These are phyloP conservation scores for Ceraclea dissimilis DNA, from an alignment of 2,888 invertebrate species.

Conservation along the genomic window DNA sequence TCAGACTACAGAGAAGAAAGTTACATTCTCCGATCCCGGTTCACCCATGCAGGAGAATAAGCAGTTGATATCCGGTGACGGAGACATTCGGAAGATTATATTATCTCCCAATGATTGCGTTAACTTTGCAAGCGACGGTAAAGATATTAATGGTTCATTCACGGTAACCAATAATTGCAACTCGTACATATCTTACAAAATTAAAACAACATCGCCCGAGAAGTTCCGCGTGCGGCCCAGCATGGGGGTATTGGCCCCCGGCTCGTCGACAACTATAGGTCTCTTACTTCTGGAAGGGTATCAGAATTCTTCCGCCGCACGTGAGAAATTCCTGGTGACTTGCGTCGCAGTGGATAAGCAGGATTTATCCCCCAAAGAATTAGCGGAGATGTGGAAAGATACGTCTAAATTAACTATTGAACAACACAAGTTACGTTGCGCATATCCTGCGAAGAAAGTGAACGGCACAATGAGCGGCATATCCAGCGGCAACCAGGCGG, in stretches of 20 bases:
- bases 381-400: constrained; percentile 68
- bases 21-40: constrained; percentile 28
- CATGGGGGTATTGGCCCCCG: constrained; percentile 64
- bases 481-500: background rate
- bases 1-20: constrained; percentile 43
- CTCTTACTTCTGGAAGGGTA: constrained; percentile 72
- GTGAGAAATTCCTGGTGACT: constrained; percentile 87
- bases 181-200: constrained; percentile 52
- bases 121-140: constrained; percentile 57
- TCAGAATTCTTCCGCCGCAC: constrained; percentile 56
- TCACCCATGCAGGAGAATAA: constrained; percentile 35
- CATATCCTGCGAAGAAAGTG: constrained; percentile 41
- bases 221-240: constrained; percentile 91
- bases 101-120: constrained; percentile 64
- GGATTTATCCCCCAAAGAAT: constrained; percentile 51
- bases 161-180: constrained; percentile 63
- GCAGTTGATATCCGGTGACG: background rate
- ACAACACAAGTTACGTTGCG: constrained; percentile 66
- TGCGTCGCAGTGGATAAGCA: constrained; percentile 59
- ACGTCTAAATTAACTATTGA: constrained; percentile 51
- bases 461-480: background rate
- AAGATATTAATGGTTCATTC: constrained; percentile 60
- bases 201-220: constrained; percentile 93
- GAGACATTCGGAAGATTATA: constrained; percentile 39
- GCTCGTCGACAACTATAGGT: constrained; percentile 55